Conservation (phyloP, 1,140 invertebrate genomes). For the Zaprionus ornatus region DNA sequence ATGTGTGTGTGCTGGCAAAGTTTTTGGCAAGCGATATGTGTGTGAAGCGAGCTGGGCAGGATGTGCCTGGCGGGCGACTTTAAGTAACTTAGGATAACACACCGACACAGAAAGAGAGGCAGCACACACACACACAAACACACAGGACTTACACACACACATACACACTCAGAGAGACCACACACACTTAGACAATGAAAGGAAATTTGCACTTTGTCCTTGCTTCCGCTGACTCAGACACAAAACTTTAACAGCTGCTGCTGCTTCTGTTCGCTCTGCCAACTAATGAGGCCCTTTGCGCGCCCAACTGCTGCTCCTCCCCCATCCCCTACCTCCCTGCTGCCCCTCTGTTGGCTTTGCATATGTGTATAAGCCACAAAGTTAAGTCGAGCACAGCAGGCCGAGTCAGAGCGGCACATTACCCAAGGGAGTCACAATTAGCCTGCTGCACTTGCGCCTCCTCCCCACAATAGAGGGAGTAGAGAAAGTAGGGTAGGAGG, state of each 20-base stretch:
- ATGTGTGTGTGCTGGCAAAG: slow-evolving; percentile 15
- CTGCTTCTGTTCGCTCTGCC: slow-evolving; percentile 5
- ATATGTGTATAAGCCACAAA: slow-evolving; percentile 26
- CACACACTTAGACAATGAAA: slow-evolving; percentile 31
- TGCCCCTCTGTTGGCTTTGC: slow-evolving; percentile 2
- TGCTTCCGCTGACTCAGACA: slow-evolving; percentile 49
- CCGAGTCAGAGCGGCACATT: background rate
- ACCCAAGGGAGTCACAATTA: slow-evolving; percentile 44
- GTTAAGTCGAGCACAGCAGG: slow-evolving; percentile 19
- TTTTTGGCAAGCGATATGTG: slow-evolving; percentile 35
- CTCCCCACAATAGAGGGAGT: no score
- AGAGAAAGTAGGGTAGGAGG: background rate
- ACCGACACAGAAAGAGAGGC: background rate
- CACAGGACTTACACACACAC: slow-evolving; percentile 9
- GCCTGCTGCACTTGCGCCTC: slow-evolving; percentile 9
- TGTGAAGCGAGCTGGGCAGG: slow-evolving; percentile 8
- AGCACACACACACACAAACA: slow-evolving; percentile 10
- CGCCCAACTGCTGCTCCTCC: background rate
- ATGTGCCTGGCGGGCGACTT: slow-evolving; percentile 34
- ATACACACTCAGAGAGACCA: slow-evolving; percentile 5
- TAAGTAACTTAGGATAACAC: slow-evolving; percentile 43
- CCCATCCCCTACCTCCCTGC: background rate
- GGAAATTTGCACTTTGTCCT: slow-evolving; percentile 69
- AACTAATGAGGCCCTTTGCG: slow-evolving; percentile 39
- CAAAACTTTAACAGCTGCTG: slow-evolving; percentile 37